A percentile compares a stretch with the other conserved stretches of the same genome.
These are phyloP conservation scores for Perccottus glenii DNA, from an alignment of 2,113 vertebrate genomes.

Conservation along the genomic window DNA sequence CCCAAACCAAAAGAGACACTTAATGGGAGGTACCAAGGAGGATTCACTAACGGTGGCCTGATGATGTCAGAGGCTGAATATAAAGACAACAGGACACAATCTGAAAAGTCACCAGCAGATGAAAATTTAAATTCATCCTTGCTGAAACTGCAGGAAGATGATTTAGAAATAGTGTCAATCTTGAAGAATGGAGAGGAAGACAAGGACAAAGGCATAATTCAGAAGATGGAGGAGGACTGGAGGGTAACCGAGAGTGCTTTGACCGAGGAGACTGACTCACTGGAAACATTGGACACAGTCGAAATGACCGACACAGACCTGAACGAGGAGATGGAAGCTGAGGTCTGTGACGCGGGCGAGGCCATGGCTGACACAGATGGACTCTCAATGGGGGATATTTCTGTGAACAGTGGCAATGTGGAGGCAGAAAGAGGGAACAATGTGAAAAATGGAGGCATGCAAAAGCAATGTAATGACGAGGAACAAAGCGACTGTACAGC, in stretches of 20 bases:
- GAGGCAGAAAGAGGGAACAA: constrained; percentile 8
- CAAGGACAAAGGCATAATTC: constrained; percentile 34
- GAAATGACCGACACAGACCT: constrained; percentile 54
- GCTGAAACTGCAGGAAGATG: constrained; percentile 20
- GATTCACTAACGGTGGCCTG: constrained; percentile 77
- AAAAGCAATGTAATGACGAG: constrained; percentile 34
- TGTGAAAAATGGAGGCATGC: constrained; percentile 21
- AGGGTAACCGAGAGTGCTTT: constrained; percentile 56
- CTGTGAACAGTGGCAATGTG: constrained; percentile 58
- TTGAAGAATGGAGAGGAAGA: constrained; percentile 28
- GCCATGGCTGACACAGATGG: constrained; percentile 71
- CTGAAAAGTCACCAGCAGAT: constrained; percentile 41
- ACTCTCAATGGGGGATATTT: constrained; percentile 66
- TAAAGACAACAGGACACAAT: constrained; percentile 67
- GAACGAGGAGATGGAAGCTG: constrained; percentile 61
- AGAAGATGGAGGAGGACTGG: constrained; percentile 62
- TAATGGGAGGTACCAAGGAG: constrained; percentile 76
- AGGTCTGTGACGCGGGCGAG: constrained; percentile 68
- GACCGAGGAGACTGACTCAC: constrained; percentile 62
- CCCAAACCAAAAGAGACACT: constrained; percentile 87
- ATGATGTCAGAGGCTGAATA: constrained; percentile 52
- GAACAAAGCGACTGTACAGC: constrained; percentile 27
- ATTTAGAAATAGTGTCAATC: constrained; percentile 14
- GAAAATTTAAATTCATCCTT: constrained; percentile 37
- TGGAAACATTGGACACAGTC: constrained; percentile 56